Percentiles rank a stretch among this genome's conserved stretches.
Evolutionary conservation across 37 sponge, comb jelly and placozoan genomes (phyloP).

Genomic region (Lycopodina hypogea): DNA sequence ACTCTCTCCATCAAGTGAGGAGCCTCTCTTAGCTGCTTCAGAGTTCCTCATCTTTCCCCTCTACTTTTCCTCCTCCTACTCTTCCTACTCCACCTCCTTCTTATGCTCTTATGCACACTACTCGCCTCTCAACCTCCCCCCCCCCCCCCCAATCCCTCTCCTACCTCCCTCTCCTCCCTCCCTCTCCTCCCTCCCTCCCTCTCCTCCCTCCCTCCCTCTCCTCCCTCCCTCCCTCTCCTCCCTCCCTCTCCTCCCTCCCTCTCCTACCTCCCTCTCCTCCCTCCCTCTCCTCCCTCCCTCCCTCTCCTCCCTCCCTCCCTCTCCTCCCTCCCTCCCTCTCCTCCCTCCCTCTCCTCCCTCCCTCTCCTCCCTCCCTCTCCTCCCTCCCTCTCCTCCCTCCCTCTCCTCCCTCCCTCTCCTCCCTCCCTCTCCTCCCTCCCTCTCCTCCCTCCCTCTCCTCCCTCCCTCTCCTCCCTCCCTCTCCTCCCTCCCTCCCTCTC

Average conservation of each 20-base stretch:
- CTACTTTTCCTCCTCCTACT: no score
- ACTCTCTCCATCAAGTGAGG: slow-evolving; percentile 19
- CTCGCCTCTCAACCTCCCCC: background rate
- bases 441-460: background rate
- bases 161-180: background rate
- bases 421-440: background rate
- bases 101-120: background rate
- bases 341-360: background rate
- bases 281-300: background rate
- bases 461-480: background rate
- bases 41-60: background rate
- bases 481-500: background rate
- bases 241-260: no score
- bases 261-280: background rate
- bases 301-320: background rate
- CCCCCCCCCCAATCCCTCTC: background rate
- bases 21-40: background rate
- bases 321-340: background rate
- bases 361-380: no score
- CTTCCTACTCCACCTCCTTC: background rate
- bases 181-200: no score
- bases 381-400: no score
- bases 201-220: no score
- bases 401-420: background rate
- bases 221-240: background rate